phyloP scores from a whole-genome alignment of 2,113 vertebrate genomes.

The Lagenorhynchus albirostris region DNA sequence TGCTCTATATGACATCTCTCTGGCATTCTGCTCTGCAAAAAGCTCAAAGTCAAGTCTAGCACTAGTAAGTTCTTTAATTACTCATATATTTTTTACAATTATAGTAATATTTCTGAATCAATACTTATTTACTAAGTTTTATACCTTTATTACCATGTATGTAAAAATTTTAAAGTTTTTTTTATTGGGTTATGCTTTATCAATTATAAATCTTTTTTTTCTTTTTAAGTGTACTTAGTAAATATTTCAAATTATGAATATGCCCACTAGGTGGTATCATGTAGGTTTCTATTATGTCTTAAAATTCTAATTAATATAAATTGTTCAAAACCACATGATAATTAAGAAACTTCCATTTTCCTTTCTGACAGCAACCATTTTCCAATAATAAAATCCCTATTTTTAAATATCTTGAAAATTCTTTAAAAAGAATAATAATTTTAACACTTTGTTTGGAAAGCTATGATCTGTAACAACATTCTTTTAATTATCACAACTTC shows the following conservation, averaged over 20 bases:
- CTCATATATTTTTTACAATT: background rate
- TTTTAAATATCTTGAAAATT: conserved; percentile 17
- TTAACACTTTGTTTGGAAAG: conserved; percentile 38
- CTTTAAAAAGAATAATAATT: conserved; percentile 2
- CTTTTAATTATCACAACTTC: conserved; percentile 50
- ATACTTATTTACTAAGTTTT: background rate
- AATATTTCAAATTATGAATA: background rate
- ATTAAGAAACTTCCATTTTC: background rate
- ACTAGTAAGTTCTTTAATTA: background rate
- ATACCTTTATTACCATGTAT: background rate
- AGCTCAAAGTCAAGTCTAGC: background rate
- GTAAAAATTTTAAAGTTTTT: background rate
- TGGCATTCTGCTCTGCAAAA: background rate
- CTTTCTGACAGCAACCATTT: background rate
- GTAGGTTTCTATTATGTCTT: background rate
- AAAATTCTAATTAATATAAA: conserved; percentile 1
- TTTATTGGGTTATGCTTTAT: background rate
- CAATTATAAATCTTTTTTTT: background rate
- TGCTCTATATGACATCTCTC: background rate
- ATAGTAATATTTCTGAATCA: background rate
- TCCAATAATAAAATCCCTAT: conserved; percentile 2
- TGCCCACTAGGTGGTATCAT: background rate
- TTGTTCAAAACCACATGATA: background rate
- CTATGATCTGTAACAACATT: background rate
- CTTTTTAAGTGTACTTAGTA: background rate